phyloP scores from a whole-genome alignment of 2,888 invertebrate genomes.

The Andrena bicolor region DNA sequence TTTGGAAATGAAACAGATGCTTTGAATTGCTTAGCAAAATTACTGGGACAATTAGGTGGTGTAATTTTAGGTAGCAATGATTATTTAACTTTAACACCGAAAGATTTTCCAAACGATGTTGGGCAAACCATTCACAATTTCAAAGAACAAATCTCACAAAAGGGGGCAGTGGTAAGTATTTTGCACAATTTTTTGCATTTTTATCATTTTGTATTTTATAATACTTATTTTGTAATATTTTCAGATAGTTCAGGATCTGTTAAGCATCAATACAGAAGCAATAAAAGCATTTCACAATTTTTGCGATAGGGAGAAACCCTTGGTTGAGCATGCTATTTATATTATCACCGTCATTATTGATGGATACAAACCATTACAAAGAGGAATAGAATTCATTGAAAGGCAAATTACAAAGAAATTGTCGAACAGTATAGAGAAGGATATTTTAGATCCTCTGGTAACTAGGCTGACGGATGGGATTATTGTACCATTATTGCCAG shows the following conservation, averaged over 20 bases:
- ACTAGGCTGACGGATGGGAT: slow-evolving; percentile 85
- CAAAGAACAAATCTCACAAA: slow-evolving; percentile 57
- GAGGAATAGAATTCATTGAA: slow-evolving; percentile 78
- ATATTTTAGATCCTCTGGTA: slow-evolving; percentile 85
- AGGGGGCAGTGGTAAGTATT: slow-evolving; percentile 76
- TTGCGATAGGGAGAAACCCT: slow-evolving; percentile 86
- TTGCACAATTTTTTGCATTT: neutral
- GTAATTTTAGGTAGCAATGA: slow-evolving; percentile 69
- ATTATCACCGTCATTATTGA: slow-evolving; percentile 84
- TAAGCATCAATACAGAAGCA: slow-evolving; percentile 75
- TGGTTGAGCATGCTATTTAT: slow-evolving; percentile 83
- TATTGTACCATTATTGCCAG: slow-evolving; percentile 78
- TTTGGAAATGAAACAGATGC: slow-evolving; percentile 79
- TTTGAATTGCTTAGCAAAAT: slow-evolving; percentile 78
- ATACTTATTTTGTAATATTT: slow-evolving; percentile 43
- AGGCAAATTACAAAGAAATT: slow-evolving; percentile 81
- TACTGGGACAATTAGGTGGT: slow-evolving; percentile 80
- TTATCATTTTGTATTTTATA: no score
- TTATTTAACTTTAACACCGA: slow-evolving; percentile 64
- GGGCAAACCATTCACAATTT: slow-evolving; percentile 80
- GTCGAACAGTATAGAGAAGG: slow-evolving; percentile 81
- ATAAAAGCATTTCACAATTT: slow-evolving; percentile 86
- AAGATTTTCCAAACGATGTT: slow-evolving; percentile 77
- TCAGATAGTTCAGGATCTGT: slow-evolving; percentile 79
- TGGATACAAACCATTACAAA: slow-evolving; percentile 66